phyloP scores from a whole-genome alignment of 2,888 invertebrate genomes.

The Strigamia crassipes region DNA sequence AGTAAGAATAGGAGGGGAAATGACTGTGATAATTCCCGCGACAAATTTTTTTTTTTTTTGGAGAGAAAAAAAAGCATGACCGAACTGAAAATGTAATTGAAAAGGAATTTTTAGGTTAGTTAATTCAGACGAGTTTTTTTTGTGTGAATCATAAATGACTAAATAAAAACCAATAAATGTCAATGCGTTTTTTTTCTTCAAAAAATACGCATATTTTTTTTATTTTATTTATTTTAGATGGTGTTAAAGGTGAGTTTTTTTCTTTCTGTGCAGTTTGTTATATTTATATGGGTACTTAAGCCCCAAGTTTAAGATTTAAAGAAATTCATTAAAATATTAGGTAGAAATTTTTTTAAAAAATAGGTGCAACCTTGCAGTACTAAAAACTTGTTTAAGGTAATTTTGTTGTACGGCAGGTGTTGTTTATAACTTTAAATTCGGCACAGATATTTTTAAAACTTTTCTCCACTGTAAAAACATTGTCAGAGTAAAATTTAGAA shows the following conservation, averaged over 20 bases:
- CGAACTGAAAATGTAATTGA: background rate
- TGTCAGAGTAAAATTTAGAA: background rate
- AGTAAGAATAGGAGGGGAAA: slow-evolving; percentile 11
- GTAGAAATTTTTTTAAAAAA: background rate
- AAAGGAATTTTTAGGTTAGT: background rate
- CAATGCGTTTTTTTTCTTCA: background rate
- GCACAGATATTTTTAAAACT: background rate
- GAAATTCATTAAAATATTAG: background rate
- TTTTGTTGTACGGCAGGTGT: background rate
- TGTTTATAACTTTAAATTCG: background rate
- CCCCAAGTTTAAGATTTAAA: background rate
- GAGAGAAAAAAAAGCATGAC: background rate
- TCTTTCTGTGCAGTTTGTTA: background rate
- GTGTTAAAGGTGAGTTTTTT: background rate
- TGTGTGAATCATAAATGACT: background rate
- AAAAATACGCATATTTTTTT: background rate
- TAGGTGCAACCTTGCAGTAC: background rate
- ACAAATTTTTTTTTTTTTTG: slow-evolving; percentile 27
- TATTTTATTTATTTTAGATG: background rate
- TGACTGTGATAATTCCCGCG: slow-evolving; percentile 26
- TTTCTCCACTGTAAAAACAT: background rate
- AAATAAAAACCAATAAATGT: background rate
- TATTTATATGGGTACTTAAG: background rate
- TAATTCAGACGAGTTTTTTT: background rate
- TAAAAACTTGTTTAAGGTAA: background rate